Conservation (phyloP, 92 coral and sea anemone species). For the Umimayanthus kanabou region DNA sequence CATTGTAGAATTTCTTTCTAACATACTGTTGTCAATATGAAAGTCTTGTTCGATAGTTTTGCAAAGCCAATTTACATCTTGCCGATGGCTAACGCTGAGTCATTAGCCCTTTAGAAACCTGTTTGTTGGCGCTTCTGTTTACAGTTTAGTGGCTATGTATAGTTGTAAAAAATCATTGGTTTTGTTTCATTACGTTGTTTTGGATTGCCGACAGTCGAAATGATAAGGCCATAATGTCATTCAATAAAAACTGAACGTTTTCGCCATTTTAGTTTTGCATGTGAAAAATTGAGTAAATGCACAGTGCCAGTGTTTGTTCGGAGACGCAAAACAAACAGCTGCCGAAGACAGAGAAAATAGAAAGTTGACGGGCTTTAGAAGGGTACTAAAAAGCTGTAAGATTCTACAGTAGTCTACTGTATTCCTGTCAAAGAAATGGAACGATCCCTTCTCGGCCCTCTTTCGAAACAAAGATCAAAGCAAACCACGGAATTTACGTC, state of each 20-base stretch:
- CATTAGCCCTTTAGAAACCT: slow-evolving; percentile 40
- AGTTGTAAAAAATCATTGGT: not conserved
- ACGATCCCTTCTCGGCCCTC: too few species aligned
- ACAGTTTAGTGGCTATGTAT: slow-evolving; percentile 6
- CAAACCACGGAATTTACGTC: not conserved
- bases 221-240: not conserved
- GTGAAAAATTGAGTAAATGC: slow-evolving; percentile 14
- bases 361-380: not conserved
- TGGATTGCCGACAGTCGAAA: not conserved
- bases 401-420: not conserved
- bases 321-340: slow-evolving; percentile 25
- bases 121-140: slow-evolving; percentile 41
- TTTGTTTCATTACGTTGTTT: slow-evolving; percentile 22
- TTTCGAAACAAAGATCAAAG: slow-evolving; percentile 8
- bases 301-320: slow-evolving; percentile 17
- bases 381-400: not conserved
- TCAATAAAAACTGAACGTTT: not conserved
- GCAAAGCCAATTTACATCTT: slow-evolving; percentile 59
- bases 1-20: slow-evolving; percentile 37
- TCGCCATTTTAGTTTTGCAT: slow-evolving; percentile 39
- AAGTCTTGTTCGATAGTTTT: slow-evolving; percentile 54
- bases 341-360: slow-evolving; percentile 11
- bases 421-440: not conserved
- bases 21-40: slow-evolving; percentile 51
- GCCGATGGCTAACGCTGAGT: slow-evolving; percentile 25